Base-by-base conservation (phyloP, 2,888 invertebrate genomes). In the Cryptocheilus praepositus region DNA sequence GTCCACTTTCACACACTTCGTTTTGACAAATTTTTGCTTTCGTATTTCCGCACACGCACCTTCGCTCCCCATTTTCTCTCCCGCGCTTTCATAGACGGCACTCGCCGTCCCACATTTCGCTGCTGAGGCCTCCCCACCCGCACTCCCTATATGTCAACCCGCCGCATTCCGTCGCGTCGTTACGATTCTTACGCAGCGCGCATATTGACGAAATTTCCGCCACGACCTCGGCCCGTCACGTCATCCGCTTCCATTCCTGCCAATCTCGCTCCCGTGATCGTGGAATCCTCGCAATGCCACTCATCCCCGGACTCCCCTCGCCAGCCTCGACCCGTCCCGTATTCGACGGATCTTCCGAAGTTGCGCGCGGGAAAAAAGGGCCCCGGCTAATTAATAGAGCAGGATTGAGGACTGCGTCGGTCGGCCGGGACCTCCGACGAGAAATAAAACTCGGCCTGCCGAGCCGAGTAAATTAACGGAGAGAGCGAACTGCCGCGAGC, bases 321-420 rank as follows among this genome's bases (percentile, higher is more conserved):
- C 62, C 63, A 66, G 73, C 74, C 68, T 67, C 79, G 13, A 13
- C 21, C 67, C 66, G 67, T 70, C 79, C 66, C 60, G 76, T 67
- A n/a, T 74, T 76, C 78, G 72, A 70, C 64, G 76, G 76, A 72
- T 79, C 76, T 72, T 67, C 53, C 76, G 65, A 66, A 59, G 61
- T 64, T 56, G 73, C 36, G 49, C 66, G 67, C 62, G 71, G 68
- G 73, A 73, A 74, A 80, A 81, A 80, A 79, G 71, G 70, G 70
- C 61, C 72, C 64, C 73, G 70, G 79, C 79, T 80, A 80, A 80
- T 80, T 80, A 80, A 80, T 80, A 80, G 80, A 80, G 80, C 81
- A 62, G 70, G 80, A 75, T 75, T 65, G 73, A 68, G 75, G 65
- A 63, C 67, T 64, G 67, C 74, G 75, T 68, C 70, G 76, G 65